Percentiles rank a stretch among this genome's conserved stretches.
Evolutionary conservation across 2,888 invertebrate species (phyloP).

Genomic region (Yponomeuta cagnagella): DNA sequence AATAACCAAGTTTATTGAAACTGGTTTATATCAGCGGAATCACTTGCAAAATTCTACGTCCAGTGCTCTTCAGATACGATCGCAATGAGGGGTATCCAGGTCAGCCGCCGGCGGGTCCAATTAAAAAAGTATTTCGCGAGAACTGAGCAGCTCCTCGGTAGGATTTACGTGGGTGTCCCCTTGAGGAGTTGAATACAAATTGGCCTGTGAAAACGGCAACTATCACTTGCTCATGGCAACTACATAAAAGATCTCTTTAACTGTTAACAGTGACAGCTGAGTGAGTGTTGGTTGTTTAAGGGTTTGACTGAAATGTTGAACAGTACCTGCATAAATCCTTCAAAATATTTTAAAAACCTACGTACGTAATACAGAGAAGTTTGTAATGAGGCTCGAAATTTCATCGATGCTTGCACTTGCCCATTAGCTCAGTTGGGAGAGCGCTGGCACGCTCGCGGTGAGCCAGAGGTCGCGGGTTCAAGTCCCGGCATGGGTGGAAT

Average conservation of each 20-base stretch:
- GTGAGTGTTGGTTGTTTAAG: neutral
- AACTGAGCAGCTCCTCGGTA: conserved; percentile 19
- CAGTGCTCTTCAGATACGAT: conserved; percentile 33
- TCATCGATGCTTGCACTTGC: too few species aligned
- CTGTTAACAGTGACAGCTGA: neutral
- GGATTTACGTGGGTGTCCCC: conserved; percentile 8
- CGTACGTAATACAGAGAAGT: too few species aligned
- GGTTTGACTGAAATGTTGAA: neutral
- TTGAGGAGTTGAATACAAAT: conserved; percentile 2
- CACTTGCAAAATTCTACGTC: conserved; percentile 31
- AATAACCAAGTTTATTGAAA: conserved; percentile 17
- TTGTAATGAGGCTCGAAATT: too few species aligned
- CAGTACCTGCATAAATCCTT: neutral
- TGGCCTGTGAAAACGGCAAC: neutral
- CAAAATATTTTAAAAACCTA: neutral
- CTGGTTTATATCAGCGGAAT: conserved; percentile 30
- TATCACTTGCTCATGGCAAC: neutral
- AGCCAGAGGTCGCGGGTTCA: too few species aligned
- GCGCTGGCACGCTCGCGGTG: too few species aligned
- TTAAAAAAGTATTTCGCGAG: conserved; percentile 38
- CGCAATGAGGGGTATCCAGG: conserved; percentile 41
- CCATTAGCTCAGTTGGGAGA: too few species aligned
- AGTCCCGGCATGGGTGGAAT: too few species aligned
- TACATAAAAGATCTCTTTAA: neutral
- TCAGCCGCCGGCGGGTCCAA: conserved; percentile 36